These are phyloP conservation scores for Psephotus haematonotus DNA, from an alignment of 2,113 vertebrate species.

Conservation along the genomic window DNA sequence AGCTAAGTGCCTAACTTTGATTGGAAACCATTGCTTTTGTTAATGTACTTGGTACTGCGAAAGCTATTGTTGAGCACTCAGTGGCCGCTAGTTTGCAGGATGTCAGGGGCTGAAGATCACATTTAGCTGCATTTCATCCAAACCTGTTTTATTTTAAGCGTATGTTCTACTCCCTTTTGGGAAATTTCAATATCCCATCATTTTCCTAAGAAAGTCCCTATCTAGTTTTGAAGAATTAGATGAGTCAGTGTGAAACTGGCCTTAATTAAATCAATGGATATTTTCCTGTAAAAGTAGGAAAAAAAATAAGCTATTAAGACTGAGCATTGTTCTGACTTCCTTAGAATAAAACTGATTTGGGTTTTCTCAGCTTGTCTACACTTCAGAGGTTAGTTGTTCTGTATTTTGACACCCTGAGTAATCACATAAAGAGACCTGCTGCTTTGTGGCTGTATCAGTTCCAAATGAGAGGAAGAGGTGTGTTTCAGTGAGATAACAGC, in stretches of 20 bases:
- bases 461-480: not conserved
- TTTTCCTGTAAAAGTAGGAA: not conserved
- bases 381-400: not conserved
- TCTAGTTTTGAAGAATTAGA: not conserved
- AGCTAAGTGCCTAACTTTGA: not conserved
- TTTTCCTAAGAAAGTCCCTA: constrained; percentile 1
- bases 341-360: not conserved
- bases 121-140: not conserved
- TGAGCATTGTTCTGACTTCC: constrained; percentile 14
- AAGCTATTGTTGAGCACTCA: not conserved
- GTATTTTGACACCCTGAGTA: not conserved
- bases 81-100: not conserved
- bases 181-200: not conserved
- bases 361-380: not conserved
- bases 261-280: not conserved
- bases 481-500: not conserved
- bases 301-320: not conserved
- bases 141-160: not conserved
- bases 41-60: not conserved
- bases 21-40: not conserved
- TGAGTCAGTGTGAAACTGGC: not conserved
- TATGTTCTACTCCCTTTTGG: not conserved
- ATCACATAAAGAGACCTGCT: not conserved
- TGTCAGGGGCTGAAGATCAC: not conserved
- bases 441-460: not conserved